Evolutionary conservation across 2,888 invertebrate species (phyloP).

Genomic region (Dusona sp.): DNA sequence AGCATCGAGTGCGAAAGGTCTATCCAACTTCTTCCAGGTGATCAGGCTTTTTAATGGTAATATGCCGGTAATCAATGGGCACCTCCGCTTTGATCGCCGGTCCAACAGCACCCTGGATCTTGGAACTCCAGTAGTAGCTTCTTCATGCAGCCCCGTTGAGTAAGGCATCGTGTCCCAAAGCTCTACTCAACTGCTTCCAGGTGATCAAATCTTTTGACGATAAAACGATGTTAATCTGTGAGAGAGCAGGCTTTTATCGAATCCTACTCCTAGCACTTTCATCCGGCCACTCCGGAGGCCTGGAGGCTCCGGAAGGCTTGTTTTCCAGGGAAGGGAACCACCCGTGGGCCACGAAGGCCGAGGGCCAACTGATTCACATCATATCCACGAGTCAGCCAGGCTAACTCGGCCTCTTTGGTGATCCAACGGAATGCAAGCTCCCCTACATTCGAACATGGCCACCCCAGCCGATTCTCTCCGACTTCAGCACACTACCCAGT

Average conservation of each 20-base stretch:
- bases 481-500: no score
- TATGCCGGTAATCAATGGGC: neutral
- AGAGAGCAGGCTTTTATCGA: slow-evolving; percentile 47
- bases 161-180: neutral
- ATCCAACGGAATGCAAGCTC: neutral
- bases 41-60: slow-evolving; percentile 13
- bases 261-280: slow-evolving; percentile 2
- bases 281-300: neutral
- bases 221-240: neutral
- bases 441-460: slow-evolving; percentile 20
- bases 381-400: slow-evolving; percentile 23
- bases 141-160: neutral
- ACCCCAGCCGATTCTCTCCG: slow-evolving; percentile 23
- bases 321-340: slow-evolving; percentile 7
- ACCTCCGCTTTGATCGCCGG: slow-evolving; percentile 27
- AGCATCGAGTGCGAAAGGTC: neutral
- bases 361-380: slow-evolving; percentile 69
- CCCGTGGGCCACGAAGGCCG: slow-evolving; percentile 71
- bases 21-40: neutral
- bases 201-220: slow-evolving; percentile 1
- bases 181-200: neutral
- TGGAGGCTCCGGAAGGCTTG: slow-evolving; percentile 12
- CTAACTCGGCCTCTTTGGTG: neutral
- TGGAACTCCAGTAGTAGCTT: neutral
- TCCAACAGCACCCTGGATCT: neutral